A percentile compares a stretch with the other conserved stretches of the same genome.
phyloP scores from a whole-genome alignment of 1,140 invertebrate genomes.

The Agraylea sexmaculata region DNA sequence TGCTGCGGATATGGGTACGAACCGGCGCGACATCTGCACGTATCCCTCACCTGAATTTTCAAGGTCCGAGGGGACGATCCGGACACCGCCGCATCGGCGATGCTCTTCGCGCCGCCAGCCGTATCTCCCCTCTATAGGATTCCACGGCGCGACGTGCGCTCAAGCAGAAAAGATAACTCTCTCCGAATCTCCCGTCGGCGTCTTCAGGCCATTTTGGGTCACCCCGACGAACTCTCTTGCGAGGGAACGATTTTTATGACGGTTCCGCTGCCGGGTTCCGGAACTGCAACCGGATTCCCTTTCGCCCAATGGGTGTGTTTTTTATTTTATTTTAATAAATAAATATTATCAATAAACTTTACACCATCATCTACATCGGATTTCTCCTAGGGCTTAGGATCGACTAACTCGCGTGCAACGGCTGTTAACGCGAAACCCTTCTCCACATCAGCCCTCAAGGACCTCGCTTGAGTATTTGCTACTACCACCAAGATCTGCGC shows the following conservation, averaged over 20 bases:
- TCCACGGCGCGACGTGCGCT: conserved; percentile 59
- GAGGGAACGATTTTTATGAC: conserved; percentile 50
- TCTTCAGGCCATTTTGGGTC: conserved; percentile 46
- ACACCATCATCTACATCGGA: conserved; percentile 39
- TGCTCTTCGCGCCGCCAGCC: conserved; percentile 59
- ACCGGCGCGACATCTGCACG: conserved; percentile 49
- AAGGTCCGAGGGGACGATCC: conserved; percentile 56
- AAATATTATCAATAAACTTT: too few species aligned
- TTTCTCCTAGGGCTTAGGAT: conserved; percentile 62
- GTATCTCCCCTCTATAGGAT: conserved; percentile 59
- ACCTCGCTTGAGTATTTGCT: conserved; percentile 76
- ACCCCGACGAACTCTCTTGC: conserved; percentile 33
- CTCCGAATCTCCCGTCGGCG: conserved; percentile 57
- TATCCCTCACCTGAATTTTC: conserved; percentile 64
- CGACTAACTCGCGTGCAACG: conserved; percentile 79
- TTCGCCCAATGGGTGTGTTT: conserved; percentile 44
- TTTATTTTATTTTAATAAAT: too few species aligned
- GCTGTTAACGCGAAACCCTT: conserved; percentile 85
- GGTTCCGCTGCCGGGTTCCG: conserved; percentile 60
- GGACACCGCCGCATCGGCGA: conserved; percentile 57
- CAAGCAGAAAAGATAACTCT: conserved; percentile 74
- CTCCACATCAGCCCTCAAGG: conserved; percentile 77
- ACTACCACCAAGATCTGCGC: conserved; percentile 79
- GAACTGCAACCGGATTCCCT: conserved; percentile 63
- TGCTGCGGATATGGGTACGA: conserved; percentile 75